Conservation (phyloP, 2,888 invertebrate species). For the Lypha dubia region DNA sequence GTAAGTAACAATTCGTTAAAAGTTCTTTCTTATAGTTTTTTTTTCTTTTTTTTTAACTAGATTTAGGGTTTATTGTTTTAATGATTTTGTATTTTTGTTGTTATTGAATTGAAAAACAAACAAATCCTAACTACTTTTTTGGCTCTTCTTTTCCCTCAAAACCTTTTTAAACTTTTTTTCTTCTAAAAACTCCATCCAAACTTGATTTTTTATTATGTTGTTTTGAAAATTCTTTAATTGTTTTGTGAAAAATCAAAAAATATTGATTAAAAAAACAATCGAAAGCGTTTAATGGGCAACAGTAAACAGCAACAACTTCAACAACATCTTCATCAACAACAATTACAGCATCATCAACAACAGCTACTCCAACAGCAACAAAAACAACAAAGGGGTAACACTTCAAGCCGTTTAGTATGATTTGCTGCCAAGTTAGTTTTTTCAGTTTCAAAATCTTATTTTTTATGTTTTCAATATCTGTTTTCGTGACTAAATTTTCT, state of each 20-base stretch:
- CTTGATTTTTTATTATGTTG: constrained; percentile 31
- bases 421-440: constrained; percentile 82
- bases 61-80: constrained; percentile 46
- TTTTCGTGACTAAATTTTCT: constrained; percentile 46
- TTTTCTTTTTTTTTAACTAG: constrained; percentile 15
- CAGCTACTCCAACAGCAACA: constrained; percentile 74
- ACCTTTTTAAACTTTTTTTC: constrained; percentile 37
- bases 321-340: constrained; percentile 73
- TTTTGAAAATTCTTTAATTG: constrained; percentile 34
- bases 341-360: constrained; percentile 73
- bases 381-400: constrained; percentile 81
- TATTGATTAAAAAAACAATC: constrained; percentile 55
- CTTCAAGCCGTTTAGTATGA: constrained; percentile 82
- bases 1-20: constrained; percentile 74
- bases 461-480: constrained; percentile 23
- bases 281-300: constrained; percentile 75
- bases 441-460: constrained; percentile 41
- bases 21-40: constrained; percentile 28
- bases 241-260: constrained; percentile 25
- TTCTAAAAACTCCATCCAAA: constrained; percentile 37
- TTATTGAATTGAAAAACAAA: constrained; percentile 42
- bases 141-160: constrained; percentile 39
- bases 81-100: constrained; percentile 48
- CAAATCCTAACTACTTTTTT: constrained; percentile 57
- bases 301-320: constrained; percentile 74